Conservation (phyloP, 2,888 invertebrate species). For the Eupithecia inturbata region DNA sequence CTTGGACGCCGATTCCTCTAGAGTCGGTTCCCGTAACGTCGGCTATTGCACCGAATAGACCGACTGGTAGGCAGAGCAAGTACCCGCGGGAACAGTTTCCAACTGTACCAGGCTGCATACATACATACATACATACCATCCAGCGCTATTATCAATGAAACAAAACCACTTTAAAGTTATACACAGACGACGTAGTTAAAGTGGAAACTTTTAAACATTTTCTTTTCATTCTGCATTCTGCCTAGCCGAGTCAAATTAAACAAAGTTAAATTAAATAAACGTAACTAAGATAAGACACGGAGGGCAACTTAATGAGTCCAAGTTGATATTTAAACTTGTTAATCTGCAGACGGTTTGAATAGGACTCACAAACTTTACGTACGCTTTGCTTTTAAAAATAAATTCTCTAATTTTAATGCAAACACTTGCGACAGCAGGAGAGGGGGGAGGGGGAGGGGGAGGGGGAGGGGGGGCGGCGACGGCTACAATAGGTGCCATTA, state of each 20-base stretch:
- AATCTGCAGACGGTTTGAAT: conserved; percentile 37
- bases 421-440: background rate
- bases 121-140: too few species aligned
- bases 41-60: background rate
- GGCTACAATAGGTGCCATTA: conserved; percentile 28
- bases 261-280: conserved; percentile 42
- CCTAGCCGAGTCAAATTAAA: conserved; percentile 37
- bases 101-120: background rate
- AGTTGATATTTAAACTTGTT: conserved; percentile 44
- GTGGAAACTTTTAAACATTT: conserved; percentile 31
- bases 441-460: background rate
- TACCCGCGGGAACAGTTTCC: background rate
- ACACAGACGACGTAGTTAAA: conserved; percentile 14
- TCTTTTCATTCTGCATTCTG: conserved; percentile 34
- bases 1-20: too few species aligned
- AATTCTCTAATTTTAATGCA: conserved; percentile 15
- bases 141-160: background rate
- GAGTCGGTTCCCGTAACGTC: too few species aligned
- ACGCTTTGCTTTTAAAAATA: conserved; percentile 20
- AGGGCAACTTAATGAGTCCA: conserved; percentile 40
- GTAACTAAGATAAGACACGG: conserved; percentile 44
- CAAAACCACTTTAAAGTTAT: conserved; percentile 21
- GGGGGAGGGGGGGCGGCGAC: background rate
- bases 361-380: conserved; percentile 21
- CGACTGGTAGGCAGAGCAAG: too few species aligned